Percentiles rank a stretch among this genome's conserved stretches.
Evolutionary conservation across 1,140 invertebrate genomes (phyloP).

Genomic region (Camponotus pennsylvanicus): DNA sequence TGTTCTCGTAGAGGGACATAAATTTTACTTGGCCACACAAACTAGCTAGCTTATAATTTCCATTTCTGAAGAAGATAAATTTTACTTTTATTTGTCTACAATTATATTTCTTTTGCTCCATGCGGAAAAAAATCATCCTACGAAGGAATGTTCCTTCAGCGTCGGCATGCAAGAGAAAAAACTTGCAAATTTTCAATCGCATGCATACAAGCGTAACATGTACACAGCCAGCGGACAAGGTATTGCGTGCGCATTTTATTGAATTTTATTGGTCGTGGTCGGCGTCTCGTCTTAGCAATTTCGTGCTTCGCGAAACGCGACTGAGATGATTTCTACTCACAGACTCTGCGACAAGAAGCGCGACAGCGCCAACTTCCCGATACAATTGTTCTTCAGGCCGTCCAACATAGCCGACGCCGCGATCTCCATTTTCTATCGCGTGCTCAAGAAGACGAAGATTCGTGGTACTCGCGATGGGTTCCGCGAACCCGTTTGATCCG

Average conservation of each 20-base stretch:
- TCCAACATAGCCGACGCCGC: constrained; percentile 89
- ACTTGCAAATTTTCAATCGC: neutral
- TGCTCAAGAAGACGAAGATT: constrained; percentile 18
- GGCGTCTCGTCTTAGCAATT: constrained; percentile 59
- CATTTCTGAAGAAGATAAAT: too few relatives aligned
- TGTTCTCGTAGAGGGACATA: neutral
- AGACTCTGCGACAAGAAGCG: constrained; percentile 91
- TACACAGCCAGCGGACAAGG: neutral
- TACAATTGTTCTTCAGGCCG: constrained; percentile 91
- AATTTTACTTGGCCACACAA: too few relatives aligned
- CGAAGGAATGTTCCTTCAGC: too few relatives aligned
- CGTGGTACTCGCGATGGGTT: constrained; percentile 1
- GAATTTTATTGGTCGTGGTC: constrained; percentile 12
- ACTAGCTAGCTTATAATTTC: too few relatives aligned
- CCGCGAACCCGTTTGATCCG: constrained; percentile 19
- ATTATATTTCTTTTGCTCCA: neutral
- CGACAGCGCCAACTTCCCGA: constrained; percentile 90
- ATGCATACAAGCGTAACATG: constrained; percentile 18
- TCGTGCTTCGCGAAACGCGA: constrained; percentile 58
- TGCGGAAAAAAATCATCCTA: neutral
- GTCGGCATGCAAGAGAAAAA: constrained; percentile 6
- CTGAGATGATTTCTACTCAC: constrained; percentile 87
- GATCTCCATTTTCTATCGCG: constrained; percentile 83
- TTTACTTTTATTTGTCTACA: too few relatives aligned
- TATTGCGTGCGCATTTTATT: neutral